Evolutionary conservation across 2,888 invertebrate genomes (phyloP).

Genomic region (Mayetiola destructor): DNA sequence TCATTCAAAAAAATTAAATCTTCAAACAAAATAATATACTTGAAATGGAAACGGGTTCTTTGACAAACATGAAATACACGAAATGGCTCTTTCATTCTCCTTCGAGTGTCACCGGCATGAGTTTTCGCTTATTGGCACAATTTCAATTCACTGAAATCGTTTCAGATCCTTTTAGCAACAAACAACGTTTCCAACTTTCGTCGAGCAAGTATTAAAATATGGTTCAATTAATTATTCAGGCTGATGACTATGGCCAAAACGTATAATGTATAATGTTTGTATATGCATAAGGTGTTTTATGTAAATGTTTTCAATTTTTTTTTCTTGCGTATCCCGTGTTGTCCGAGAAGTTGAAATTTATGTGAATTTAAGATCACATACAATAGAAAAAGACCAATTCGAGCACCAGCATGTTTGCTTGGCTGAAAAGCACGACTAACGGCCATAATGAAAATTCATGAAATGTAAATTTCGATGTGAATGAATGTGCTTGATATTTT

Average conservation of each 20-base stretch:
- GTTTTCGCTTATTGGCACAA: no score
- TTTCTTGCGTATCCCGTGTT: no score
- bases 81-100: no score
- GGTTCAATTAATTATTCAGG: conserved; percentile 14
- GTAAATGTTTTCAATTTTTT: conserved; percentile 11
- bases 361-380: neutral
- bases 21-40: no score
- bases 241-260: conserved; percentile 4
- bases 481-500: conserved; percentile 10
- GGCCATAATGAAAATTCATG: conserved; percentile 13
- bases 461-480: conserved; percentile 13
- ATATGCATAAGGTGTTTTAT: conserved; percentile 13
- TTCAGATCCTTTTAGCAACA: no score
- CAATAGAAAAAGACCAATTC: neutral
- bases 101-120: no score
- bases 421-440: conserved; percentile 7
- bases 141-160: no score
- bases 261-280: neutral
- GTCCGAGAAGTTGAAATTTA: conserved; percentile 4
- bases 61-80: neutral
- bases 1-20: no score
- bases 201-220: conserved; percentile 13
- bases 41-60: conserved; percentile 8
- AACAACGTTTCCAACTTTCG: no score
- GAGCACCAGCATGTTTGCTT: no score